Conservation (phyloP, 2,888 invertebrate genomes). For the Teinopalpus imperialis region DNA sequence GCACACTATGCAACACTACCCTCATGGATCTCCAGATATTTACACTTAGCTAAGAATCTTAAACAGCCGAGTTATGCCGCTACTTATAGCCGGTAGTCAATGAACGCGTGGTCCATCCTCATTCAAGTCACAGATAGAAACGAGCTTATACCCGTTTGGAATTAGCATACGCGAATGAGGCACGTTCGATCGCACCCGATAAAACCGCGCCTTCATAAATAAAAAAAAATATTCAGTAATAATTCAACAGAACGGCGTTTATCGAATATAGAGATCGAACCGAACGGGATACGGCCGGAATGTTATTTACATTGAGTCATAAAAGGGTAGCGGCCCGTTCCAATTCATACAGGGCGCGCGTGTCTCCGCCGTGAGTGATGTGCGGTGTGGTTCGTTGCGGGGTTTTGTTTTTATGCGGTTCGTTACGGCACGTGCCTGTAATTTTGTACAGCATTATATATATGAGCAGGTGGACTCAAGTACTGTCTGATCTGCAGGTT, state of each 20-base stretch:
- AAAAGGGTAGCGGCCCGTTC: conserved; percentile 39
- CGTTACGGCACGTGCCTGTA: conserved; percentile 4
- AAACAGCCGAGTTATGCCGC: too few relatives aligned
- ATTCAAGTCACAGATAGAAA: too few relatives aligned
- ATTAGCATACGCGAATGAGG: conserved; percentile 39
- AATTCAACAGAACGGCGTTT: conserved; percentile 25
- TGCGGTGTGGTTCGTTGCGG: not conserved
- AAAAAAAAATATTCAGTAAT: conserved; percentile 22
- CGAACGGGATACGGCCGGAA: conserved; percentile 31
- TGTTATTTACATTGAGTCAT: conserved; percentile 46
- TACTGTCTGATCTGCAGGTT: too few relatives aligned
- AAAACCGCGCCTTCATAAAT: conserved; percentile 10
- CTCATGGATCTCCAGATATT: too few relatives aligned
- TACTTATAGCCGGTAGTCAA: too few relatives aligned
- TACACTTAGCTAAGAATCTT: too few relatives aligned
- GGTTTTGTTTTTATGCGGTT: conserved; percentile 7
- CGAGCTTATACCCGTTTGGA: too few relatives aligned
- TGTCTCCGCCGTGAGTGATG: conserved; percentile 4
- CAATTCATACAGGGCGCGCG: conserved; percentile 45
- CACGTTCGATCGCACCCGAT: conserved; percentile 22
- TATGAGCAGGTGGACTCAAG: too few relatives aligned
- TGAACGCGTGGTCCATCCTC: too few relatives aligned
- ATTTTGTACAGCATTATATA: too few relatives aligned
- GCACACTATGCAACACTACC: too few relatives aligned
- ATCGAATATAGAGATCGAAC: conserved; percentile 22